Conservation (phyloP, 2,113 vertebrate species). For the Callipepla californica region DNA sequence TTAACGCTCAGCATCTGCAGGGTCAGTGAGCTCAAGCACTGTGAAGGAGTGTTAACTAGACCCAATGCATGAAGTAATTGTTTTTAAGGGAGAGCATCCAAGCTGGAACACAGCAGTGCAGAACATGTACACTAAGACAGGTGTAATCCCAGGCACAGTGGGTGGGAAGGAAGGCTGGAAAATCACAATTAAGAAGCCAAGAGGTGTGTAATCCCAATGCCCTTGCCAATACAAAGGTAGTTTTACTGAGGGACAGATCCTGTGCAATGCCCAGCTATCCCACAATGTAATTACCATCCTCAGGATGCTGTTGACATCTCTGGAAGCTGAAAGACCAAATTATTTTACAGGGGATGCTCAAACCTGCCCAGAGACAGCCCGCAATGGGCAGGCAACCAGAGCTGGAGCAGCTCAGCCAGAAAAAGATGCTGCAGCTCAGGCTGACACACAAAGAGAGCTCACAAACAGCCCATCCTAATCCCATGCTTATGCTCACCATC, state of each 20-base stretch:
- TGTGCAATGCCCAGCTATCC: neutral
- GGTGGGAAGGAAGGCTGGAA: constrained; percentile 52
- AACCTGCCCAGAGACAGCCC: neutral
- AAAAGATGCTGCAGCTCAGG: neutral
- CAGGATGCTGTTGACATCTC: neutral
- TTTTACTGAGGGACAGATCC: neutral
- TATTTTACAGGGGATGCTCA: neutral
- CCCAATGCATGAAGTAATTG: constrained; percentile 37
- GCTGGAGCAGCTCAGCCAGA: neutral
- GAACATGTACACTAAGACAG: constrained; percentile 35
- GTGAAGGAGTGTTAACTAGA: constrained; percentile 16
- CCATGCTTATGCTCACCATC: neutral
- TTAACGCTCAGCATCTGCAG: constrained; percentile 26
- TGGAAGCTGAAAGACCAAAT: neutral
- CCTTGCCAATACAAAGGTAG: neutral
- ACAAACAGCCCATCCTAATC: neutral
- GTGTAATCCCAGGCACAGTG: constrained; percentile 55
- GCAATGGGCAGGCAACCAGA: neutral
- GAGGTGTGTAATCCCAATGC: neutral
- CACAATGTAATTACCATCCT: neutral
- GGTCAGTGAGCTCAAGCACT: constrained; percentile 11
- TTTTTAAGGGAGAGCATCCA: constrained; percentile 67
- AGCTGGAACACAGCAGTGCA: constrained; percentile 30
- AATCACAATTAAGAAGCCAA: constrained; percentile 36
- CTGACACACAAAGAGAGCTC: neutral